Conservation (phyloP, 2,113 vertebrate genomes). For the Peromyscus leucopus region DNA sequence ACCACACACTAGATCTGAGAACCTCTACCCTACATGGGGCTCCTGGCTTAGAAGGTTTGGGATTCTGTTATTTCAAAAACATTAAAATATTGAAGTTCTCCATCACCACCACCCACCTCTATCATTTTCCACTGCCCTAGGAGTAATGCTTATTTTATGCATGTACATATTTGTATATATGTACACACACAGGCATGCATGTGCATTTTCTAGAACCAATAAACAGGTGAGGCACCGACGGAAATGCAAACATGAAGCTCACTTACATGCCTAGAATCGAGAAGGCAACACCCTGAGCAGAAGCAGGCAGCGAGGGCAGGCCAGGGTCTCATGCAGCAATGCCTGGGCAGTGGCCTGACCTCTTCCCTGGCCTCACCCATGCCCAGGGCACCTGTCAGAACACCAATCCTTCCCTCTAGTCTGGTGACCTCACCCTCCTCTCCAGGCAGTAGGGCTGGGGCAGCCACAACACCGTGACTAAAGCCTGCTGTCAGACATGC, state of each 20-base stretch:
- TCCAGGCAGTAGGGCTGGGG: not conserved
- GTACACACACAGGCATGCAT: rapidly evolving
- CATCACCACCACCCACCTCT: not conserved
- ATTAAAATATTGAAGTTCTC: not conserved
- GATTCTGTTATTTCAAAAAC: not conserved
- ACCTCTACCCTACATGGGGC: not conserved
- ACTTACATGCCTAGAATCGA: not conserved
- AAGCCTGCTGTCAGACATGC: not conserved
- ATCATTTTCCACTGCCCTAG: not conserved
- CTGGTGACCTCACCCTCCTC: not conserved
- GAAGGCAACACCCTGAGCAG: not conserved
- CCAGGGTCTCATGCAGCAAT: not conserved
- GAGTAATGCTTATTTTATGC: not conserved
- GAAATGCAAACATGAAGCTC: not conserved
- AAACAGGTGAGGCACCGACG: not conserved
- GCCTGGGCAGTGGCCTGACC: not conserved
- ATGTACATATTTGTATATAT: not conserved
- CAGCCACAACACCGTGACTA: not conserved
- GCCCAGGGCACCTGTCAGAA: not conserved
- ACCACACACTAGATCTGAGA: not conserved
- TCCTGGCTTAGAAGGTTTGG: not conserved
- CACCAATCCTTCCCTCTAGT: not conserved
- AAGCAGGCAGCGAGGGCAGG: not conserved
- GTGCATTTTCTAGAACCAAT: not conserved
- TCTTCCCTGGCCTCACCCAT: not conserved